Evolutionary conservation across 2,888 invertebrate genomes (phyloP).

Genomic region (Falcaria lacertinaria): DNA sequence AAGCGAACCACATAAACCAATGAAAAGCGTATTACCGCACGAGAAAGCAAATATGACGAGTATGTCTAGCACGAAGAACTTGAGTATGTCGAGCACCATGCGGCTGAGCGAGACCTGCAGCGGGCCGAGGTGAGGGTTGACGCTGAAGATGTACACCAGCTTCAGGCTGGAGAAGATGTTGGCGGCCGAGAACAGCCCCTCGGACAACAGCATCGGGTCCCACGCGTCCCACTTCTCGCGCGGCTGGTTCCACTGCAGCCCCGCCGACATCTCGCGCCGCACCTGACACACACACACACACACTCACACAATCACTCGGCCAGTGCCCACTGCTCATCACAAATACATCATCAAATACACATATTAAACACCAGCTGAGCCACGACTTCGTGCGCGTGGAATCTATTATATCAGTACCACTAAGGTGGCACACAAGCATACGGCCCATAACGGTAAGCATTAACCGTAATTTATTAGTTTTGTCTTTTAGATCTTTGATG

Average conservation of each 20-base stretch:
- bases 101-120: slow-evolving; percentile 96
- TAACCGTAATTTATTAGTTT: no score
- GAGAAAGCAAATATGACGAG: slow-evolving; percentile 97
- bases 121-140: slow-evolving; percentile 97
- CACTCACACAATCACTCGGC: no score
- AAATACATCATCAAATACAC: no score
- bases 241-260: slow-evolving; percentile 82
- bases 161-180: slow-evolving; percentile 97
- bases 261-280: slow-evolving; percentile 84
- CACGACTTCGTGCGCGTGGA: no score
- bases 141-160: slow-evolving; percentile 98
- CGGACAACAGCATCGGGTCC: slow-evolving; percentile 98
- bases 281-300: slow-evolving; percentile 74
- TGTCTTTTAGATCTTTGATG: no score
- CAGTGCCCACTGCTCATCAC: no score
- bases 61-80: slow-evolving; percentile 96
- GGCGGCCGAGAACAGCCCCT: slow-evolving; percentile 98
- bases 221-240: slow-evolving; percentile 98
- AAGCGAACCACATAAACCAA: no score
- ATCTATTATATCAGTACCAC: no score
- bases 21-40: slow-evolving; percentile 81
- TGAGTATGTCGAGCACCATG: slow-evolving; percentile 97
- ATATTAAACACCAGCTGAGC: no score
- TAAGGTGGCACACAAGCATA: no score
- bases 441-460: no score